Conservation (phyloP, 2,797 vertebrate species). For the Limosa lapponica region DNA sequence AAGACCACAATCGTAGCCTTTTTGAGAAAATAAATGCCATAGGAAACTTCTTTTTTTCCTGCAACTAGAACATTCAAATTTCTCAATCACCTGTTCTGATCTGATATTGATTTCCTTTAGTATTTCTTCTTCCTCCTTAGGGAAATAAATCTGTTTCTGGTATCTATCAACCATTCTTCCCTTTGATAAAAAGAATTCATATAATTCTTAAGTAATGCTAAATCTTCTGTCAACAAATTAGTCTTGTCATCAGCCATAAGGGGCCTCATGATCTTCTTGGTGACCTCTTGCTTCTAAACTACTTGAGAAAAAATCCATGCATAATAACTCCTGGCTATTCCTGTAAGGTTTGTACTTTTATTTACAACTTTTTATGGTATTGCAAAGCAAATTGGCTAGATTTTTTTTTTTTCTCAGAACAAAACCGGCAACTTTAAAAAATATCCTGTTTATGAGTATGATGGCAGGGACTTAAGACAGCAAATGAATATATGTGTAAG, state of each 20-base stretch:
- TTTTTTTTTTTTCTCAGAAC: neutral
- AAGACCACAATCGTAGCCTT: neutral
- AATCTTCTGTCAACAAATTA: conserved; percentile 75
- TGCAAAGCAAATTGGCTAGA: neutral
- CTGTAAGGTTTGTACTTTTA: neutral
- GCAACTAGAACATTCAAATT: conserved; percentile 37
- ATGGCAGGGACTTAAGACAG: neutral
- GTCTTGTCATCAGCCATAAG: conserved; percentile 72
- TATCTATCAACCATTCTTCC: conserved; percentile 64
- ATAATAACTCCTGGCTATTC: neutral
- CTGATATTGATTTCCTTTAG: conserved; percentile 71
- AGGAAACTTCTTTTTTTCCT: neutral
- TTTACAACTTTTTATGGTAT: neutral
- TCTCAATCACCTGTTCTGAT: conserved; percentile 70
- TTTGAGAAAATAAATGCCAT: neutral
- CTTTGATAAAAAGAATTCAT: conserved; percentile 74
- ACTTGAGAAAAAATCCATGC: conserved; percentile 26
- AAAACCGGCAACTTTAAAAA: neutral
- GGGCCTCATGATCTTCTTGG: conserved; percentile 69
- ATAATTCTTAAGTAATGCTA: conserved; percentile 74
- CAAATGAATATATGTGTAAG: conserved; percentile 33
- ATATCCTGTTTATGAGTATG: neutral
- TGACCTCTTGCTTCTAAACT: conserved; percentile 64
- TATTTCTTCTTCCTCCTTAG: conserved; percentile 67
- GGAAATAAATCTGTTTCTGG: conserved; percentile 75